A percentile compares a stretch with the other conserved stretches of the same genome.
Evolutionary conservation across 2,888 invertebrate species (phyloP).

Genomic region (Coelogynopora nodosa): DNA sequence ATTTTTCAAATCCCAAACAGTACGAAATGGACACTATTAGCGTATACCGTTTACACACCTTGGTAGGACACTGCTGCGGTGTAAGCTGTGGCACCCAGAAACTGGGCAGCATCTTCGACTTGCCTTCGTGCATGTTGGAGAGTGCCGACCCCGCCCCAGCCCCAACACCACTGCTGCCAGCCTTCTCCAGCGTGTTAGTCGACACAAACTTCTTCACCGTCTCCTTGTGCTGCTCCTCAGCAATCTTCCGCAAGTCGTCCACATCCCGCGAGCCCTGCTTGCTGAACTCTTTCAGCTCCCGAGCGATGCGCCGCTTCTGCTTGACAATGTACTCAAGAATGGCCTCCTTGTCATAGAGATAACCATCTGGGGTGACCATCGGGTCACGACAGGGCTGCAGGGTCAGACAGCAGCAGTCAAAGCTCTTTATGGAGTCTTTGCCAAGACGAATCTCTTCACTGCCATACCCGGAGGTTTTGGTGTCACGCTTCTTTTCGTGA

Average conservation of each 20-base stretch:
- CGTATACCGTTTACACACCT: conserved; percentile 64
- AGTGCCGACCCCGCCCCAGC: conserved; percentile 58
- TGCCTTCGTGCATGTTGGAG: conserved; percentile 75
- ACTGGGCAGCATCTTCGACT: conserved; percentile 79
- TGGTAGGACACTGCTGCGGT: conserved; percentile 74
- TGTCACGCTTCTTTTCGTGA: conserved; percentile 92
- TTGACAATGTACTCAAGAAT: conserved; percentile 88
- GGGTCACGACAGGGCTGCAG: conserved; percentile 92
- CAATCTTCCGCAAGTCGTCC: conserved; percentile 64
- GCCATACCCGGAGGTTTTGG: conserved; percentile 83
- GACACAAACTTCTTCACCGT: conserved; percentile 74
- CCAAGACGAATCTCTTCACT: conserved; percentile 70
- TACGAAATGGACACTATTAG: too few relatives aligned
- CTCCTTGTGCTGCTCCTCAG: conserved; percentile 70
- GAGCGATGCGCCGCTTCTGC: conserved; percentile 83
- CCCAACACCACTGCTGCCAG: neutral
- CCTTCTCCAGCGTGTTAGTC: neutral
- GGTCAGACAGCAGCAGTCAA: conserved; percentile 93
- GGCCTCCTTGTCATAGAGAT: conserved; percentile 91
- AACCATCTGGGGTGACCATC: conserved; percentile 82
- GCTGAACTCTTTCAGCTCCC: conserved; percentile 85
- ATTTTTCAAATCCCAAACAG: too few relatives aligned
- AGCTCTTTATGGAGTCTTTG: conserved; percentile 88
- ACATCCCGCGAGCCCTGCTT: conserved; percentile 74
- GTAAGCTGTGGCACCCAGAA: conserved; percentile 94